Base-by-base conservation (phyloP, 2,888 invertebrate species). In the Bombylius major region DNA sequence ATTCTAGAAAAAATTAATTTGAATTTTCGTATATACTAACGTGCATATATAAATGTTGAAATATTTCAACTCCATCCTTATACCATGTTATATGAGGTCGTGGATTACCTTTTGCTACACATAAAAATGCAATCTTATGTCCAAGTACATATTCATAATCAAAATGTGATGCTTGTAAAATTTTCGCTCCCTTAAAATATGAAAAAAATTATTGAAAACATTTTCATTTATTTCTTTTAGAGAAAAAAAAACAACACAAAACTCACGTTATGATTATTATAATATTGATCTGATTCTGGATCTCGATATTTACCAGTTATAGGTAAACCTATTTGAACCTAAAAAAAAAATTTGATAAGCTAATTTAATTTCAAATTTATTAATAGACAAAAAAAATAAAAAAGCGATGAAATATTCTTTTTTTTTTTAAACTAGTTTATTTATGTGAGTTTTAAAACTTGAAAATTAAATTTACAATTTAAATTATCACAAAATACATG, bases 21-120 rank as follows among this genome's bases (percentile, higher is more conserved):
- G 23, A 33, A n/a, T 45, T 31, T 51, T 45, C 45, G 31, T 7
- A 4, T 47, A 11, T 62, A 79, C 83, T 79, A 73, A 90, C 93
- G 70, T 93, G 90, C 68, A 92, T 77, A 71, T 91, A 91, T 56
- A 86, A 82, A 77, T 93, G 93, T 36, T 88, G 84, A 67, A 90
- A 92, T 68, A 95, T 87, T 75, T 96, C 95, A 14, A 88, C 86
- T 39, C 93, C 94, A 70, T 95, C 94, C 71, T 95, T 96, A 72
- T 89, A 92, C 95, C 95, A 96, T 31, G 93, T 95, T 61, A 95
- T 91, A 62, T 90, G 89, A 0, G 95, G 95, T 49, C 92, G 77
- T 0, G 95, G 95, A 61, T 84, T 83, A 2, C 95, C 95, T 67
- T 86, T 84, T 1, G 95, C 95, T 50, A 89, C 87, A 71, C 95